Base-by-base conservation (phyloP, 2,113 vertebrate species). In the Pteropus alecto region DNA sequence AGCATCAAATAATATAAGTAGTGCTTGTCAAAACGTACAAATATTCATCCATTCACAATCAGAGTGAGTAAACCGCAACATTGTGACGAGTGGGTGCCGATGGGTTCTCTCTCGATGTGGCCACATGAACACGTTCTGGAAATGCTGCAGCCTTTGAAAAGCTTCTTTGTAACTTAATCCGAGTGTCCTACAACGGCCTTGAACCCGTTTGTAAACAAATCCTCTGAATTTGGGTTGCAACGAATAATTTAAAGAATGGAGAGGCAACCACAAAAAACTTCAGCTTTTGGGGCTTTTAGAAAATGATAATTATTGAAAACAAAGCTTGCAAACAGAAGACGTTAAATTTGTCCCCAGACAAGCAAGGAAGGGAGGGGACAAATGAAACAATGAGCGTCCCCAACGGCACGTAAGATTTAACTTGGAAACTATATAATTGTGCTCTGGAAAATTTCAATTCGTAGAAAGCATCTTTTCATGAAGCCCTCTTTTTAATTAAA, bases 81-180 rank as follows among this genome's bases (percentile, higher is more conserved):
- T 10, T 7, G 14, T 15, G 38, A 18, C 5, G 30, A 76, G 54
- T 19, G 0, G 35, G 51, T 6, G 19, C 1, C 1, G 38, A 38
- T 38, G 38, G 38, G 38, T 38, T 38, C 38, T 38, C 38, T 51
- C 48, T 30, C 19, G 5, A 1, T 2, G 15, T 1, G 65, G 77
- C 19, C 0, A 2, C 2, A 1, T 0, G 43, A 22, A 19, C 0
- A 19, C 46, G 3, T 9, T 6, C n/a, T 6, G 12, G 51, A 6
- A 60, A 43, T 1, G 7, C 6, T 1, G 4, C 56, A 13, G 16
- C 21, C 21, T 3, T 1, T 1, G 7, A n/a, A 38, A 26, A 60
- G 43, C 58, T 19, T 4, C 65, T 58, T 2, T 28, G 28, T 19
- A 28, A 35, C 33, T n/a, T 18, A 1, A 8, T 16, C 22, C 0